phyloP scores from a whole-genome alignment of 2,888 invertebrate species.

The Vesta saturnalis region DNA sequence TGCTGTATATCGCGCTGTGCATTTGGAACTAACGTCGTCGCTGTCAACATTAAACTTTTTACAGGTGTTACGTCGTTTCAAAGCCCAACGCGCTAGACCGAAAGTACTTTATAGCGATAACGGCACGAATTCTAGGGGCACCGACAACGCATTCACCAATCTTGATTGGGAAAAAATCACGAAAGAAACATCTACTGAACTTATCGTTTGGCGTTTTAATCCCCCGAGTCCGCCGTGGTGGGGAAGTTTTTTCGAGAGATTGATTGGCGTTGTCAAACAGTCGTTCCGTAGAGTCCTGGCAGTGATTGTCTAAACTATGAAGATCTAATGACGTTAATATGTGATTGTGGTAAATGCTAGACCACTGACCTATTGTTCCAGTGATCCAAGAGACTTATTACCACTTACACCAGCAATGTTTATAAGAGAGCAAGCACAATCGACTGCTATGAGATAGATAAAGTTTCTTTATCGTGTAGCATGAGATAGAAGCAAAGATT shows the following conservation, averaged over 20 bases:
- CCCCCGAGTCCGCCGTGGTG: conserved; percentile 57
- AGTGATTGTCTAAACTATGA: conserved; percentile 44
- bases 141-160: conserved; percentile 42
- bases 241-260: conserved; percentile 60
- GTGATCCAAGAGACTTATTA: conserved; percentile 35
- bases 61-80: conserved; percentile 41
- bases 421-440: background rate
- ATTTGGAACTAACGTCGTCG: conserved; percentile 53
- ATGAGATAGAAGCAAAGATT: background rate
- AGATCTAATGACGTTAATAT: too few relatives aligned
- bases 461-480: background rate
- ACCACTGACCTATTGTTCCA: conserved; percentile 46
- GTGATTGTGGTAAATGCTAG: conserved; percentile 52
- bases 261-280: conserved; percentile 56
- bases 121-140: conserved; percentile 55
- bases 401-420: background rate
- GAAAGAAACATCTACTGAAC: conserved; percentile 24
- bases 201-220: conserved; percentile 51
- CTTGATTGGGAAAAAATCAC: conserved; percentile 43
- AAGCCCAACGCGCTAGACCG: conserved; percentile 44
- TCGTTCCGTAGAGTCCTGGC: conserved; percentile 51
- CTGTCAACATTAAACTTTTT: conserved; percentile 49
- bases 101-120: conserved; percentile 56
- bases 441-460: background rate
- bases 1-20: too few relatives aligned